Percentiles rank a stretch among this genome's conserved stretches.
phyloP scores from a whole-genome alignment of 2,797 vertebrate genomes.

The Clarias platycephalus region DNA sequence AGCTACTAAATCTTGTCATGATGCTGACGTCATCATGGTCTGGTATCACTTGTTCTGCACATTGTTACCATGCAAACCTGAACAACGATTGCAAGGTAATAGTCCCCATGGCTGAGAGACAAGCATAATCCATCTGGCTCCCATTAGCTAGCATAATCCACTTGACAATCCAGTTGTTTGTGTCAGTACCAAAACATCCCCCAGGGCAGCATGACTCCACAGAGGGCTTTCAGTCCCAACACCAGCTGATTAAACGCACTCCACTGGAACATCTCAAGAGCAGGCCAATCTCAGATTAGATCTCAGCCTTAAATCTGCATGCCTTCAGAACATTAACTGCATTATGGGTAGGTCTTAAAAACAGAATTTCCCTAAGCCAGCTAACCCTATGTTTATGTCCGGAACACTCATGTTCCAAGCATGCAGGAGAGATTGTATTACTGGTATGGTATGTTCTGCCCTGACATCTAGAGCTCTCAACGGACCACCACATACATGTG shows the following conservation, averaged over 20 bases:
- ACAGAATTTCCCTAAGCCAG: conserved; percentile 36
- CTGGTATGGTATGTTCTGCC: conserved; percentile 30
- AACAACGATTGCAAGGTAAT: conserved; percentile 39
- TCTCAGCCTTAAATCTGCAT: conserved; percentile 49
- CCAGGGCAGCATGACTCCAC: conserved; percentile 50
- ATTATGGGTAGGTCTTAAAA: conserved; percentile 31
- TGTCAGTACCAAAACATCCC: conserved; percentile 51
- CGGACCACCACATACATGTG: conserved; percentile 31
- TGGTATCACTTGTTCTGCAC: conserved; percentile 21
- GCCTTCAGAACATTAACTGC: conserved; percentile 24
- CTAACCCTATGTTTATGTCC: conserved; percentile 43
- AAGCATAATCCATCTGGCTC: conserved; percentile 58
- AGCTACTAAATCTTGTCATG: not conserved
- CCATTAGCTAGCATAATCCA: conserved; percentile 57
- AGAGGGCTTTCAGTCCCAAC: conserved; percentile 46
- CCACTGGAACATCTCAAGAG: conserved; percentile 34
- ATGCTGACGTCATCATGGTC: conserved; percentile 13
- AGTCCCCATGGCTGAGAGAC: conserved; percentile 49
- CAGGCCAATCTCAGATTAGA: conserved; percentile 45
- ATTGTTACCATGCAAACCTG: conserved; percentile 31
- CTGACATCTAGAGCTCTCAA: conserved; percentile 40
- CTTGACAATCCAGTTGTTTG: conserved; percentile 51
- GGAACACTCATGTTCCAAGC: conserved; percentile 25
- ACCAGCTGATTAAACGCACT: conserved; percentile 62
- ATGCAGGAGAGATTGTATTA: conserved; percentile 47